Conservation (phyloP, 1,140 invertebrate genomes). For the Spodoptera frugiperda region DNA sequence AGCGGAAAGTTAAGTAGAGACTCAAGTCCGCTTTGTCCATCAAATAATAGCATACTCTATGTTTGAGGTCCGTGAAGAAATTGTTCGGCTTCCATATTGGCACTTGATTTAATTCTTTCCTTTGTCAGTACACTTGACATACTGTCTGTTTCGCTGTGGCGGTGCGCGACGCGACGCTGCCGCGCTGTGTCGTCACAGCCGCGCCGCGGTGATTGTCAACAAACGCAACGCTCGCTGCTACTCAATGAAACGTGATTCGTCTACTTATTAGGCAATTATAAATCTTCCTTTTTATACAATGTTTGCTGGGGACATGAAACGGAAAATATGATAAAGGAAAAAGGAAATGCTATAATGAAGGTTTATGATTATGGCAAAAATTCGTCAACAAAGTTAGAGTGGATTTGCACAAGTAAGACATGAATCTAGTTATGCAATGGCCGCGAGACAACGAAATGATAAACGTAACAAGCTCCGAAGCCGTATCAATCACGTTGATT, state of each 20-base stretch:
- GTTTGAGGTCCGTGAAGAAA: conserved; percentile 19
- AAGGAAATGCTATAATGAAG: neutral
- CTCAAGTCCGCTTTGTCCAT: conserved; percentile 24
- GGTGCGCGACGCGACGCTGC: neutral
- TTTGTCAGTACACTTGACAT: conserved; percentile 25
- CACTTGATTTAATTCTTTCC: conserved; percentile 31
- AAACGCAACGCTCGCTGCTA: conserved; percentile 45
- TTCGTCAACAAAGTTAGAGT: neutral
- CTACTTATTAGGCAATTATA: conserved; percentile 61
- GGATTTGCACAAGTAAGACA: conserved; percentile 3
- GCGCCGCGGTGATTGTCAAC: conserved; percentile 50
- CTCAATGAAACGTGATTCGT: conserved; percentile 58
- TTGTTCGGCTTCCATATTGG: conserved; percentile 14
- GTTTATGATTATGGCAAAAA: conserved; percentile 16
- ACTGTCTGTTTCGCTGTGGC: neutral
- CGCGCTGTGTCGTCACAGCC: conserved; percentile 48
- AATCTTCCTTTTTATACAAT: conserved; percentile 36
- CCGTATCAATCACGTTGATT: conserved; percentile 28
- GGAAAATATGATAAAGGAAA: conserved; percentile 12
- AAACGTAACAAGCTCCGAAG: conserved; percentile 14
- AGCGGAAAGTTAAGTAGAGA: conserved; percentile 28
- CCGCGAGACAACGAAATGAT: conserved; percentile 10
- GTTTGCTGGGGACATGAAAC: conserved; percentile 16
- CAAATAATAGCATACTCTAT: conserved; percentile 20
- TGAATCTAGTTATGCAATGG: conserved; percentile 9